phyloP scores from a whole-genome alignment of 1,140 invertebrate genomes.

The Holotrichia oblita region DNA sequence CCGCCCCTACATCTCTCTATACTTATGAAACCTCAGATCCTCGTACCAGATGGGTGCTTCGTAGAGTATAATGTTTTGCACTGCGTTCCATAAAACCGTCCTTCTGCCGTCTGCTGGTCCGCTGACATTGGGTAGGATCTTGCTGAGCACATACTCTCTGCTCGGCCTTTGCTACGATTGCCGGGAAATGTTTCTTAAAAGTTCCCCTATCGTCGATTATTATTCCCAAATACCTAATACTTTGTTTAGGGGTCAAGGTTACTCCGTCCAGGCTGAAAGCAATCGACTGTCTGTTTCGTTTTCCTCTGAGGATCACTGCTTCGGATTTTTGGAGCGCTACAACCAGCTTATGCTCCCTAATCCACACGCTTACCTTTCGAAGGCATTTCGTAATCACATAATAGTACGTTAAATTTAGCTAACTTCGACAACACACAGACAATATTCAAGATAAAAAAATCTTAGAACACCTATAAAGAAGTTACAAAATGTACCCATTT shows the following conservation, averaged over 20 bases:
- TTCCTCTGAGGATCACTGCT: too few species aligned
- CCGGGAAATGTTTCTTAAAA: background rate
- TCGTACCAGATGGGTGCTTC: slow-evolving; percentile 38
- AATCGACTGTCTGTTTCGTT: background rate
- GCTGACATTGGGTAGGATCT: slow-evolving; percentile 44
- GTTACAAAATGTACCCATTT: too few species aligned
- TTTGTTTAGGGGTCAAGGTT: slow-evolving; percentile 8
- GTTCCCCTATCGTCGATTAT: slow-evolving; percentile 16
- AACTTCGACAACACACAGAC: too few species aligned
- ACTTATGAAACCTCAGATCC: slow-evolving; percentile 26
- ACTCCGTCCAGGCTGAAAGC: background rate
- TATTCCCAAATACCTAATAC: slow-evolving; percentile 18
- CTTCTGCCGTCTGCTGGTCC: slow-evolving; percentile 35
- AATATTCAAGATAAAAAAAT: too few species aligned
- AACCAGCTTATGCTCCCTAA: background rate
- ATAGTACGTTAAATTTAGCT: too few species aligned
- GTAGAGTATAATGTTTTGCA: slow-evolving; percentile 38
- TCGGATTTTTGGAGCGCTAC: background rate
- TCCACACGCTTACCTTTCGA: background rate
- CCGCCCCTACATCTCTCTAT: slow-evolving; percentile 37
- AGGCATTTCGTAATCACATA: too few species aligned
- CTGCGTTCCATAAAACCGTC: slow-evolving; percentile 37
- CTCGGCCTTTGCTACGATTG: background rate
- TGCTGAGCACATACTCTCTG: slow-evolving; percentile 1
- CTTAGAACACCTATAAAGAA: too few species aligned